Base-by-base conservation (phyloP, 2,888 invertebrate species). In the Zygogramma bicolorata region DNA sequence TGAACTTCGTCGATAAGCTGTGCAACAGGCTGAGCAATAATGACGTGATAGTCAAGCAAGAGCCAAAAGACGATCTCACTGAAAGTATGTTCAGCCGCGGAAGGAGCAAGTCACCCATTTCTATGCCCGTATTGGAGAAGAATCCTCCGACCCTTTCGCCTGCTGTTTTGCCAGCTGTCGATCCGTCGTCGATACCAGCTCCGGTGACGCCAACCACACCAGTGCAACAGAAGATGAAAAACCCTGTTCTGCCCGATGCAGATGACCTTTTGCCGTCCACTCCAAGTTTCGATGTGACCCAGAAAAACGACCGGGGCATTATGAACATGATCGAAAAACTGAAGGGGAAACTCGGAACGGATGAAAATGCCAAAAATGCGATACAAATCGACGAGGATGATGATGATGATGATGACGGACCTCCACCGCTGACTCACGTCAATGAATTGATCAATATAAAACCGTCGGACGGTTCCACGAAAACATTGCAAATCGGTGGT, bases 1-100 rank as follows among this genome's bases (percentile, higher is more conserved):
- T 83, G 29, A 83, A 84, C 70, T 85, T 85, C 66, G 79, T 83
- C 7, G 83, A 84, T 34, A 81, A 83, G 68, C 76, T 85, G 10
- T 83, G 84, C 57, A 80, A 77, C 62, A 75, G 83, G 42, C 70
- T 84, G 57, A 79, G 74, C 31, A 78, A 75, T 34, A 81, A 81
- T 25, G 63, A 75, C 3, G 60, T 80, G 5, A 68, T 42, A 18
- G 61, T 81, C 1, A 81, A 81, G 49, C 68, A 77, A 29, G 80
- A 80, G 61, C 79, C 77, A 0, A 67, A 63, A 38, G 79, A 78
- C 18, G 77, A 76, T 8, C 46, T 71, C 27, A 65, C 61, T 0
- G 70, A 70, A 6, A 58, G 15, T 15, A 18, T 68, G 3, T 49
- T 65, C 20, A 27, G 62, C 49, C 57, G 6, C 31, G 10, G 46